A percentile compares a stretch with the other conserved stretches of the same genome.
These are phyloP conservation scores for Pantelozetes paolii DNA, from an alignment of 2,888 invertebrate species.

Conservation along the genomic window DNA sequence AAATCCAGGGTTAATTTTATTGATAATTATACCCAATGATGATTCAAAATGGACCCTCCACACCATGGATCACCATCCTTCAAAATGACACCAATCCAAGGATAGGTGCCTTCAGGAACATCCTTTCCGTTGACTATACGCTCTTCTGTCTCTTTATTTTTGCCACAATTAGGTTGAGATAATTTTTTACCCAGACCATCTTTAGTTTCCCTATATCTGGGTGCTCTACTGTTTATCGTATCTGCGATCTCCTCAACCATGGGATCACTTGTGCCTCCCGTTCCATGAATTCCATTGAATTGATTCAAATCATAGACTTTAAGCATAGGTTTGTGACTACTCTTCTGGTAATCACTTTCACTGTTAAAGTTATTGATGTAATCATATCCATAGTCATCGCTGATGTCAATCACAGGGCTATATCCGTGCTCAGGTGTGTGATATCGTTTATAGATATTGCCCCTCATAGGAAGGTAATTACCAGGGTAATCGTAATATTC, in stretches of 20 bases:
- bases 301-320: background rate
- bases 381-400: background rate
- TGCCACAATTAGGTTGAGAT: background rate
- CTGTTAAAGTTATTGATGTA: no score
- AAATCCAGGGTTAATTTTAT: background rate
- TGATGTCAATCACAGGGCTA: no score
- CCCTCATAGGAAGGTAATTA: no score
- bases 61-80: conserved; percentile 18
- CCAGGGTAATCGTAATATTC: no score
- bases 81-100: conserved; percentile 1
- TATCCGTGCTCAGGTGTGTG: no score
- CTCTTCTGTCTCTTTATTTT: background rate
- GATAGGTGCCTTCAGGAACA: background rate
- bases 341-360: background rate
- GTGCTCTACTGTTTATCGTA: background rate
- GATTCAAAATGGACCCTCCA: background rate
- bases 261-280: background rate
- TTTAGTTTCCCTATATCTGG: no score
- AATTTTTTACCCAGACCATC: background rate
- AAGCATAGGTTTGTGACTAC: background rate
- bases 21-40: background rate
- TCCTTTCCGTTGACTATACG: background rate
- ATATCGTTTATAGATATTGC: no score
- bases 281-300: background rate
- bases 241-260: background rate